These are phyloP conservation scores for Brienomyrus longianalis DNA, from an alignment of 2,113 vertebrate genomes.

Conservation along the genomic window DNA sequence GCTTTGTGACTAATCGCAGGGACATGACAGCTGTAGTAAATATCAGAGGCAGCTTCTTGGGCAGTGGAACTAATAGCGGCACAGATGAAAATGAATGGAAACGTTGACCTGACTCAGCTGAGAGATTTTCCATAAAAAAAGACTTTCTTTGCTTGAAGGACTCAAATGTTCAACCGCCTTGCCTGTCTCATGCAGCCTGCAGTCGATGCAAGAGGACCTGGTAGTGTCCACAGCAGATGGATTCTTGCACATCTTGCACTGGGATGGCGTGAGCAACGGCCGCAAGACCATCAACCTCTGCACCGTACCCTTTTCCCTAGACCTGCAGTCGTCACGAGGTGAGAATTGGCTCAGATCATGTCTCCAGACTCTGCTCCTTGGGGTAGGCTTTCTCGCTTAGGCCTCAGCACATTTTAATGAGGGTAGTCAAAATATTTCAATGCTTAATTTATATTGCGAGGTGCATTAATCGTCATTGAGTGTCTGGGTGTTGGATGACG, in stretches of 20 bases:
- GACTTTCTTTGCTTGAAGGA: background rate
- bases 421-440: background rate
- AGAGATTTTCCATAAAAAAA: background rate
- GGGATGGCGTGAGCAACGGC: conserved; percentile 89
- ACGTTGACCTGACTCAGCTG: background rate
- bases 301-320: conserved; percentile 89
- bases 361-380: background rate
- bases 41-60: background rate
- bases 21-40: background rate
- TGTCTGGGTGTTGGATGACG: background rate
- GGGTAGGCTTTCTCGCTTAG: background rate
- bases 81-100: background rate
- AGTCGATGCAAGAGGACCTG: conserved; percentile 84
- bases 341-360: conserved; percentile 12
- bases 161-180: background rate
- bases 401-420: background rate
- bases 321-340: conserved; percentile 93
- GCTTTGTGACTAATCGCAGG: background rate
- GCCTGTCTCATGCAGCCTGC: conserved; percentile 64
- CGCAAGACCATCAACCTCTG: conserved; percentile 86
- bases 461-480: background rate
- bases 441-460: background rate
- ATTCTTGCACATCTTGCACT: conserved; percentile 89
- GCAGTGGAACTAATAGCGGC: background rate
- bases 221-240: conserved; percentile 88